phyloP scores from a whole-genome alignment of 2,797 vertebrate species.

The Acanthopagrus latus region DNA sequence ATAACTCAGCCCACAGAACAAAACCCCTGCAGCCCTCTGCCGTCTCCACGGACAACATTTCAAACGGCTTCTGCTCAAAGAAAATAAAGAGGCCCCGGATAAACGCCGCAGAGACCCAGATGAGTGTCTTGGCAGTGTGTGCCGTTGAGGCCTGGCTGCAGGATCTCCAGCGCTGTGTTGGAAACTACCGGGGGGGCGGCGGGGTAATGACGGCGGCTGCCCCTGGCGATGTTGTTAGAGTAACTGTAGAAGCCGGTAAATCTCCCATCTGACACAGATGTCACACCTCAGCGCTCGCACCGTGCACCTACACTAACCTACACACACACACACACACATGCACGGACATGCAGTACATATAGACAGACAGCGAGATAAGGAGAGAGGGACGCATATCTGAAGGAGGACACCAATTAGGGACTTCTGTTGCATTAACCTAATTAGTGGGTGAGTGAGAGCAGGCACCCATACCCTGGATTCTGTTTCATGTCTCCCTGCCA shows the following conservation, averaged over 20 bases:
- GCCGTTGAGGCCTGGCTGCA: slow-evolving; percentile 22
- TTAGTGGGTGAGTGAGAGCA: slow-evolving; percentile 76
- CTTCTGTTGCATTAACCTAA: slow-evolving; percentile 86
- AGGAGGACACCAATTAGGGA: slow-evolving; percentile 73
- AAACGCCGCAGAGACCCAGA: slow-evolving; percentile 48
- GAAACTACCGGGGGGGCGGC: slow-evolving; percentile 54
- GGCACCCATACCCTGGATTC: slow-evolving; percentile 61
- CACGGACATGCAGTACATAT: neutral
- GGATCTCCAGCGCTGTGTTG: slow-evolving; percentile 46
- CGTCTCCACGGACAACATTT: slow-evolving; percentile 37
- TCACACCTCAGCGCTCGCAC: slow-evolving; percentile 63
- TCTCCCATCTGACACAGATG: slow-evolving; percentile 78
- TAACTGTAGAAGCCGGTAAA: slow-evolving; percentile 75
- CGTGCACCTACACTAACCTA: slow-evolving; percentile 27
- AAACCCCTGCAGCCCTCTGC: slow-evolving; percentile 4
- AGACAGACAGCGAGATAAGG: slow-evolving; percentile 20
- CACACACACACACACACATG: slow-evolving; percentile 22
- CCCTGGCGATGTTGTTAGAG: slow-evolving; percentile 45
- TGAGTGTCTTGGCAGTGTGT: slow-evolving; percentile 38
- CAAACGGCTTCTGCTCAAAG: slow-evolving; percentile 27
- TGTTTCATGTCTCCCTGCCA: slow-evolving; percentile 70
- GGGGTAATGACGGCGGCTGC: slow-evolving; percentile 31
- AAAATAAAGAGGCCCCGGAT: slow-evolving; percentile 45
- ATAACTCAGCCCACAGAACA: neutral
- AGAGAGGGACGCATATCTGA: neutral